Percentiles rank a stretch among this genome's conserved stretches.
These are phyloP conservation scores for Tortricodes alternella DNA, from an alignment of 2,888 invertebrate species.

Conservation along the genomic window DNA sequence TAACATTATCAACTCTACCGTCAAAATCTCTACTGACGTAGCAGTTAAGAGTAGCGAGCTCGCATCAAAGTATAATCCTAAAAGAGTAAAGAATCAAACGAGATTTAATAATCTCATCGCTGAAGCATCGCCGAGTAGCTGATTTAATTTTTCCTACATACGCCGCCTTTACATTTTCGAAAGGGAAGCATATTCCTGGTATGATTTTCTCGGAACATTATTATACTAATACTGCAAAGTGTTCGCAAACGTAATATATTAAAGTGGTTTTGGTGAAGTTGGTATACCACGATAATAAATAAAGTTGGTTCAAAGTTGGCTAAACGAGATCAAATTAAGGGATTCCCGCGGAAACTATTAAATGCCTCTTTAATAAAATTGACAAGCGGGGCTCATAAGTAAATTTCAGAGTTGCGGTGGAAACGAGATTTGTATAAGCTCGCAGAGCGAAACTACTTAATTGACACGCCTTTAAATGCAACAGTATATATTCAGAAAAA, in stretches of 20 bases:
- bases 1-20: too few species aligned
- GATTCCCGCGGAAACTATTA: conserved; percentile 20
- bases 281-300: neutral
- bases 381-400: conserved; percentile 26
- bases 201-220: conserved; percentile 15
- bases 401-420: conserved; percentile 29
- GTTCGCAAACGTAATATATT: neutral
- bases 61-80: neutral
- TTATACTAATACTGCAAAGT: neutral
- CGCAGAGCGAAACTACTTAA: conserved; percentile 28
- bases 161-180: conserved; percentile 43
- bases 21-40: too few species aligned
- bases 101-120: conserved; percentile 49
- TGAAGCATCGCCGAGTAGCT: conserved; percentile 45
- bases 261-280: conserved; percentile 1
- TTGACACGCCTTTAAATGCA: conserved; percentile 24
- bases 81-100: conserved; percentile 45
- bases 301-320: conserved; percentile 16
- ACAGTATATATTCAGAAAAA: conserved; percentile 28
- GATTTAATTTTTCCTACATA: conserved; percentile 51
- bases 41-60: too few species aligned
- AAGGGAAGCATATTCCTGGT: conserved; percentile 40
- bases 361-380: conserved; percentile 31
- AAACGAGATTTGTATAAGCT: conserved; percentile 32
- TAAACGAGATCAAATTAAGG: conserved; percentile 19